Base-by-base conservation (phyloP, 2,888 invertebrate genomes). In the Heliconius sara region DNA sequence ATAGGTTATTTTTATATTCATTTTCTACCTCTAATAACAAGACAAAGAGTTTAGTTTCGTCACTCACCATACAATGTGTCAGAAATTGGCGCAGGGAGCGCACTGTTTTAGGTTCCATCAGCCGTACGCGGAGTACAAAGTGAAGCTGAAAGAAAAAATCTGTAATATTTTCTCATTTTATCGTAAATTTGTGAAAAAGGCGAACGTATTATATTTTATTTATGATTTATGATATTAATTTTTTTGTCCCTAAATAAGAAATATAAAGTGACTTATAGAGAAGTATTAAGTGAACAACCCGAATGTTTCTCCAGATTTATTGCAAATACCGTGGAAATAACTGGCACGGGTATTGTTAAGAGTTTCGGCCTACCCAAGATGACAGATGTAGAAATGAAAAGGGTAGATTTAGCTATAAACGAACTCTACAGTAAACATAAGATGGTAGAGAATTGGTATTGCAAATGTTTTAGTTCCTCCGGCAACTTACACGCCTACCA, bases 341-440 rank as follows among this genome's bases (percentile, higher is more conserved):
- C 92, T 47, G 89, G 91, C 63, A 88, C 88, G 13, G 96, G 96
- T 19, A 92, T 96, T 73, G 84, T 86, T 12, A 94, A 90, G 82
- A 93, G 95, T 85, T 88, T 92, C 71, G 96, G 96, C 0, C 84
- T 96, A 25, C 95, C 96, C 5, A 90, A 88, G 85, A 89, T 96
- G 89, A 91, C 91, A 12, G 90, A 90, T 1, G 63, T 83, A 6
- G 96, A 96, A 85, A 87, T 91, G 3, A 86, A 86, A 0, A 84
- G 89, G 9, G 84, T 95, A 16, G 93, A 95, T 84, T 83, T 88
- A 30, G 93, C 95, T 1, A 80, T 94, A n/a, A 86, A 87, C 52
- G 86, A 92, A 4, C 86, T 96, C 3, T 81, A 83, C 27, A 43
- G 39, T 0, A 92, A 87, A 77, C 84, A 88, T 76, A 84, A 68